These are phyloP conservation scores for Melanchra persicariae DNA, from an alignment of 2,888 invertebrate genomes.

Conservation along the genomic window DNA sequence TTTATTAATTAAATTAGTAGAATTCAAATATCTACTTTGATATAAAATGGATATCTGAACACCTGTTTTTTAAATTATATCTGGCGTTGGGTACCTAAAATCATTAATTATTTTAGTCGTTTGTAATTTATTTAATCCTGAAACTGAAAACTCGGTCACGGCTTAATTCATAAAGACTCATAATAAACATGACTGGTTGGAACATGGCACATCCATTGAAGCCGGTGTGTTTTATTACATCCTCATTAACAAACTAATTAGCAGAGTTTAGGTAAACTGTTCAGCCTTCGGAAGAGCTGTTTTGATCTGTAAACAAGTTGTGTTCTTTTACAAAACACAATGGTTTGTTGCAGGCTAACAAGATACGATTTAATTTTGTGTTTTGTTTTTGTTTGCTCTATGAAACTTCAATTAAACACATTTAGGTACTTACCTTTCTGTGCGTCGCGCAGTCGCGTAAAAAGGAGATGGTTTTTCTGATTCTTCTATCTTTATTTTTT, in stretches of 20 bases:
- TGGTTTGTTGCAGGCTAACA: not conserved
- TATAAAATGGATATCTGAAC: not conserved
- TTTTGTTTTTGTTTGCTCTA: not conserved
- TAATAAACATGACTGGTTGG: constrained; percentile 50
- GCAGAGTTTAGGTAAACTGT: constrained; percentile 76
- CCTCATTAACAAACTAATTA: constrained; percentile 86
- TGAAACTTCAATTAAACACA: no score
- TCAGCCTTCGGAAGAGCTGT: constrained; percentile 75
- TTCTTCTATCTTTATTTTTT: no score
- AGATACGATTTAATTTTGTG: not conserved
- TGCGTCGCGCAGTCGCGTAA: no score
- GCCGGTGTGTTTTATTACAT: constrained; percentile 77
- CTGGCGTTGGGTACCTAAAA: no score
- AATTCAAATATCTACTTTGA: no score
- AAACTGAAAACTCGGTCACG: constrained; percentile 34
- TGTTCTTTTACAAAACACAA: constrained; percentile 30
- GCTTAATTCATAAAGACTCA: constrained; percentile 54
- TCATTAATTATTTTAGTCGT: no score
- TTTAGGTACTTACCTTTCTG: no score
- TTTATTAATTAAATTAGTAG: no score
- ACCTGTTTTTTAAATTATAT: no score
- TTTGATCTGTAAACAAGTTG: constrained; percentile 71
- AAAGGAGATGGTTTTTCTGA: no score
- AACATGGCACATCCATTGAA: constrained; percentile 71
- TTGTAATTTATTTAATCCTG: not conserved